Conservation (phyloP, 2,797 vertebrate genomes). For the Chloroceryle amazona region DNA sequence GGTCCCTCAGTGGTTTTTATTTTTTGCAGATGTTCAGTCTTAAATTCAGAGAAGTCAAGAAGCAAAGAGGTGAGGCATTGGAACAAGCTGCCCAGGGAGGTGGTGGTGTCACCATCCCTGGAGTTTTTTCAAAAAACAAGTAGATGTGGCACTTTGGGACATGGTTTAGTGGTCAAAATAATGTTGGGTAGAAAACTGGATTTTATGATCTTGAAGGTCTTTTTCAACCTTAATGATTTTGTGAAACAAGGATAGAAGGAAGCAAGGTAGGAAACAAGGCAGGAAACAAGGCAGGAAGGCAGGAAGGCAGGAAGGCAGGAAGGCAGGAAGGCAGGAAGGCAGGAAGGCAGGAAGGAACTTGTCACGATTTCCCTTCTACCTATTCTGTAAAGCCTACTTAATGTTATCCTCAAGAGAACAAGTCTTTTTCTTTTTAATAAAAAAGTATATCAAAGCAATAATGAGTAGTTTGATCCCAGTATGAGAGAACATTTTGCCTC, state of each 20-base stretch:
- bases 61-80: background rate
- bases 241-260: background rate
- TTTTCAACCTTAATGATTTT: too few relatives aligned
- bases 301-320: background rate
- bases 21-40: background rate
- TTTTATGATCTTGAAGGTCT: too few relatives aligned
- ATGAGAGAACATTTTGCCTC: background rate
- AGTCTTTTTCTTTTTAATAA: conserved; percentile 10
- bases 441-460: conserved; percentile 24
- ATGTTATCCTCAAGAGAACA: background rate
- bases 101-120: too few relatives aligned
- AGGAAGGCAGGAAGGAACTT: fast-evolving
- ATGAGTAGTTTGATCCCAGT: conserved; percentile 2
- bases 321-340: too few relatives aligned
- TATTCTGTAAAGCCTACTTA: background rate
- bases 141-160: too few relatives aligned
- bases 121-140: too few relatives aligned
- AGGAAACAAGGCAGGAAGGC: too few relatives aligned
- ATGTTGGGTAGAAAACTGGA: too few relatives aligned
- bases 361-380: background rate
- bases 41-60: background rate
- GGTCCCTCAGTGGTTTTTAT: background rate
- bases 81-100: too few relatives aligned
- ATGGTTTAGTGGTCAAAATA: too few relatives aligned
- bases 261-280: too few relatives aligned